These are phyloP conservation scores for Trachops cirrhosus DNA, from an alignment of 2,797 vertebrate species.

Conservation along the genomic window DNA sequence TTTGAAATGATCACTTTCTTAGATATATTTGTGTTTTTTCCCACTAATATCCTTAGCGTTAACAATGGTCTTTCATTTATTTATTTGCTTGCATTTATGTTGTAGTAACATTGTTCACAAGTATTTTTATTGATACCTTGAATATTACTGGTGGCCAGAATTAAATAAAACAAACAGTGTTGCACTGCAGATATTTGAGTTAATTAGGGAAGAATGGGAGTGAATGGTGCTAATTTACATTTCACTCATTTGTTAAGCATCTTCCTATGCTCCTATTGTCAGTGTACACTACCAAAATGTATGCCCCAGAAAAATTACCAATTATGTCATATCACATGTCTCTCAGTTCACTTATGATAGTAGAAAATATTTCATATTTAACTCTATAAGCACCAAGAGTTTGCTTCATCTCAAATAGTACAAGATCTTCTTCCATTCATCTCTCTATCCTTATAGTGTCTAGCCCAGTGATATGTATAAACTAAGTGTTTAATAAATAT, in stretches of 20 bases:
- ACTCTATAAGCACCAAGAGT: neutral
- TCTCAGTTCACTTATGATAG: neutral
- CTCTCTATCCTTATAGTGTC: neutral
- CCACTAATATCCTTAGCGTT: neutral
- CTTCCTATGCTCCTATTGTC: neutral
- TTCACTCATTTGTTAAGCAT: neutral
- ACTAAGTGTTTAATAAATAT: neutral
- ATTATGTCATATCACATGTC: neutral
- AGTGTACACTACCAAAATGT: neutral
- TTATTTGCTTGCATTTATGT: neutral
- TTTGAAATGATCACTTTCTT: neutral
- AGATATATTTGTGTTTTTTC: neutral
- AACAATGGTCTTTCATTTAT: neutral
- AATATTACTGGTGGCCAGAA: neutral
- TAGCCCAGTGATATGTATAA: neutral
- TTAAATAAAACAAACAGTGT: neutral
- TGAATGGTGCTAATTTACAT: neutral
- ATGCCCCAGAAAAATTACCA: neutral
- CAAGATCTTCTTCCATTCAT: neutral
- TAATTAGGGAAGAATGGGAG: neutral
- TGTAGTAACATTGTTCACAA: neutral
- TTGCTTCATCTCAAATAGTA: neutral
- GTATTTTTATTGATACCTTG: neutral
- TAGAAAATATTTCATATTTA: neutral
- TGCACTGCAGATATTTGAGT: neutral